Conservation (phyloP, 2,113 vertebrate genomes). For the Xiphophorus maculatus region DNA sequence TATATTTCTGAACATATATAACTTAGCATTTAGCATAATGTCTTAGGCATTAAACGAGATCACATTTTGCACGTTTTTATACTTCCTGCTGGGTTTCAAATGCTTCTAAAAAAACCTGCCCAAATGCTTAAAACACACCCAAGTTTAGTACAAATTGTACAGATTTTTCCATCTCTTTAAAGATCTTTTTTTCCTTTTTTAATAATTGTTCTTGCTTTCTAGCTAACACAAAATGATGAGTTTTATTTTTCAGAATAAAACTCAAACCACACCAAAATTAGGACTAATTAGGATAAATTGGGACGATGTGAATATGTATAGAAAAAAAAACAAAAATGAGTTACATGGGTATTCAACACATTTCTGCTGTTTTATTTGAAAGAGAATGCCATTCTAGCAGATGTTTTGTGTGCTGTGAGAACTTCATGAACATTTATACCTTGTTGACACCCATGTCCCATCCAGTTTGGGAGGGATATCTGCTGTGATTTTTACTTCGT, state of each 20-base stretch:
- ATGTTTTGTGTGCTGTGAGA: neutral
- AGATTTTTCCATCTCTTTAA: no score
- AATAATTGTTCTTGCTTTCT: neutral
- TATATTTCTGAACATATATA: no score
- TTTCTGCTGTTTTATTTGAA: neutral
- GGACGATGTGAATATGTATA: neutral
- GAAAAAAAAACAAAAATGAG: neutral
- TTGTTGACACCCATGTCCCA: constrained; percentile 89
- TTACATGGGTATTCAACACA: neutral
- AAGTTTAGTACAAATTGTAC: no score
- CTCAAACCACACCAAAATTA: no score
- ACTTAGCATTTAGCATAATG: no score
- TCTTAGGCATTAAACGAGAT: no score
- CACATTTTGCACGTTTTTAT: no score
- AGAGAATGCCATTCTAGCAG: neutral
- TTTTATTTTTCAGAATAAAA: no score
- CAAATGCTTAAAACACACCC: no score
- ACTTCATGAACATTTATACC: constrained; percentile 67
- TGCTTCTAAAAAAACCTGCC: no score
- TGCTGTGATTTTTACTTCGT: constrained; percentile 73
- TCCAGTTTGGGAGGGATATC: constrained; percentile 83
- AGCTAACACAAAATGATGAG: neutral
- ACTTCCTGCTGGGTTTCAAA: no score
- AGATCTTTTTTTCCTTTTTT: accelerated
- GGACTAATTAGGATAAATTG: no score